These are phyloP conservation scores for Ophioninae sp. DNA, from an alignment of 2,888 invertebrate genomes.

Conservation along the genomic window DNA sequence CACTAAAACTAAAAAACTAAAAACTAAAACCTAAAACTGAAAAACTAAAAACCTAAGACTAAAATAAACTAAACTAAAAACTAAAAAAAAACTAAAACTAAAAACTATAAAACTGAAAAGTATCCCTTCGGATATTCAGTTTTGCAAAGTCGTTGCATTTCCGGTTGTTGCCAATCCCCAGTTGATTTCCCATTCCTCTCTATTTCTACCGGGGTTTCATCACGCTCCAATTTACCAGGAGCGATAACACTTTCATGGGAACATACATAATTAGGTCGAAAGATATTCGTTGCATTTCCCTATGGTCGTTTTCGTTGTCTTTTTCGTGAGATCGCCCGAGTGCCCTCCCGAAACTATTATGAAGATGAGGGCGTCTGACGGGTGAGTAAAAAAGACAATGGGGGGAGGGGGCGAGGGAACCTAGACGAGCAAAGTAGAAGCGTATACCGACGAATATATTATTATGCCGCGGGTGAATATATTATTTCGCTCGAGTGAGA, in stretches of 20 bases:
- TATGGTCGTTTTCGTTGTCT: constrained; percentile 53
- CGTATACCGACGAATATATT: constrained; percentile 21
- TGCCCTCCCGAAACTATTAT: constrained; percentile 57
- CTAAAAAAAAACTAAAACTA: too few relatives aligned
- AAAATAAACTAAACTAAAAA: too few relatives aligned
- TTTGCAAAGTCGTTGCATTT: constrained; percentile 18
- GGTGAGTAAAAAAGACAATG: constrained; percentile 51
- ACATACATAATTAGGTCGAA: constrained; percentile 46
- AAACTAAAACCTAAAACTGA: too few relatives aligned
- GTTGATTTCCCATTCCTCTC: constrained; percentile 11
- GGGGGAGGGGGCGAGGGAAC: constrained; percentile 40
- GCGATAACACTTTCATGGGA: constrained; percentile 50
- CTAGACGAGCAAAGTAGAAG: constrained; percentile 19
- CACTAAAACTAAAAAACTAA: too few relatives aligned
- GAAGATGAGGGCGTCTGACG: constrained; percentile 40
- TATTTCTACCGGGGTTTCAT: constrained; percentile 15
- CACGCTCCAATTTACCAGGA: constrained; percentile 1
- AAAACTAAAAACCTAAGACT: too few relatives aligned
- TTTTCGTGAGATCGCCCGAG: constrained; percentile 58
- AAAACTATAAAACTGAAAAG: not conserved
- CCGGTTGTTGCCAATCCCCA: constrained; percentile 10
- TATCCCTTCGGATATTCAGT: constrained; percentile 14
- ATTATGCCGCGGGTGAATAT: not conserved
- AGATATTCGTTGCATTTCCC: constrained; percentile 15
- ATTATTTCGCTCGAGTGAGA: constrained; percentile 54